These are phyloP conservation scores for Dicentrarchus labrax DNA, from an alignment of 2,113 vertebrate species.

Conservation along the genomic window DNA sequence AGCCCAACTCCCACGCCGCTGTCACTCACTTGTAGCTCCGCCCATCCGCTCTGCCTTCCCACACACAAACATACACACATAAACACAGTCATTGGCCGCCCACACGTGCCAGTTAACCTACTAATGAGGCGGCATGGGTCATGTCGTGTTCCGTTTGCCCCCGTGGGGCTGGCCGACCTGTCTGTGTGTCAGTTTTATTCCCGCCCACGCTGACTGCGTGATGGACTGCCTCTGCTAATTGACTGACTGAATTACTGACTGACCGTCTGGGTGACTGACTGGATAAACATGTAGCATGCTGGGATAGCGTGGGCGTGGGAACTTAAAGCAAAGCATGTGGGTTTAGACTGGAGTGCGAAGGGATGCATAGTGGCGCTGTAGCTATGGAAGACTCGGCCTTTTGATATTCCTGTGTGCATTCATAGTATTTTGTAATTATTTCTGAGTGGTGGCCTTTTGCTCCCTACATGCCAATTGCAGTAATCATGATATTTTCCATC, in stretches of 20 bases:
- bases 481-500: not conserved
- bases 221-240: conserved; percentile 67
- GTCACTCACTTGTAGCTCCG: conserved; percentile 73
- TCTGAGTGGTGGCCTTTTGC: not conserved
- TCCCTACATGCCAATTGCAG: not conserved
- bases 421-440: conserved; percentile 1
- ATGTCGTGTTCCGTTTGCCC: conserved; percentile 54
- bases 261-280: conserved; percentile 58
- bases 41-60: conserved; percentile 46
- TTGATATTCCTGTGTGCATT: conserved; percentile 10
- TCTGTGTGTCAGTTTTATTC: conserved; percentile 60
- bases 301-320: conserved; percentile 83
- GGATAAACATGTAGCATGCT: conserved; percentile 67
- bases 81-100: conserved; percentile 56
- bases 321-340: conserved; percentile 53
- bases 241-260: conserved; percentile 64
- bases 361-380: not conserved
- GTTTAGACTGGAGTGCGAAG: conserved; percentile 9
- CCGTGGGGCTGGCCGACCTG: conserved; percentile 50
- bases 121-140: conserved; percentile 71
- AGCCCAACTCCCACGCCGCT: conserved; percentile 73
- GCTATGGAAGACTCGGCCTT: conserved; percentile 5
- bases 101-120: conserved; percentile 76
- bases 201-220: conserved; percentile 69
- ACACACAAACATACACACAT: conserved; percentile 12